phyloP scores from a whole-genome alignment of 1,140 invertebrate species.

The Yoshiicerus persimilis region DNA sequence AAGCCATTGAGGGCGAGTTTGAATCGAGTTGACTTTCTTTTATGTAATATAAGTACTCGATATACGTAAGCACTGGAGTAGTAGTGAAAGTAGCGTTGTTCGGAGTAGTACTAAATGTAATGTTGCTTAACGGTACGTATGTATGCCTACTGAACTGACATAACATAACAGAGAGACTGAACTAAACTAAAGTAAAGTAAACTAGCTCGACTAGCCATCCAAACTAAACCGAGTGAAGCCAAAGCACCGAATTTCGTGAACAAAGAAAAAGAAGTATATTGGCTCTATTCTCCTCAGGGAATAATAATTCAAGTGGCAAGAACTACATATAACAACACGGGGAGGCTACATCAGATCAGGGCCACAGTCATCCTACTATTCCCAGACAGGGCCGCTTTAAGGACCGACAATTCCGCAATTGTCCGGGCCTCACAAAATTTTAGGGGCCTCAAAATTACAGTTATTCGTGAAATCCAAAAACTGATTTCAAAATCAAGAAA shows the following conservation, averaged over 20 bases:
- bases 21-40: background rate
- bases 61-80: background rate
- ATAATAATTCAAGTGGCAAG: slow-evolving; percentile 40
- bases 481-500: too few species aligned
- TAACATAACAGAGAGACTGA: background rate
- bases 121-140: background rate
- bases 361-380: background rate
- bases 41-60: background rate
- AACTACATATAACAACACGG: slow-evolving; percentile 11
- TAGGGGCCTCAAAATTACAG: too few species aligned
- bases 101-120: background rate
- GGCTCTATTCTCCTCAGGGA: slow-evolving; percentile 32
- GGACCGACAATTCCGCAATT: too few species aligned
- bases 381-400: too few species aligned
- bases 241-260: slow-evolving; percentile 19
- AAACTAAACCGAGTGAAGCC: slow-evolving; percentile 8
- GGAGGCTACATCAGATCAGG: background rate
- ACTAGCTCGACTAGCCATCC: slow-evolving; percentile 4
- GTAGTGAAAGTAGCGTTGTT: background rate
- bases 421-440: too few species aligned
- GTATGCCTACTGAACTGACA: background rate
- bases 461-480: too few species aligned
- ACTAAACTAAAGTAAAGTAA: background rate
- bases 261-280: slow-evolving; percentile 24
- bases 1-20: background rate